Base-by-base conservation (phyloP, 2,888 invertebrate genomes). In the Uropetala carovei region DNA sequence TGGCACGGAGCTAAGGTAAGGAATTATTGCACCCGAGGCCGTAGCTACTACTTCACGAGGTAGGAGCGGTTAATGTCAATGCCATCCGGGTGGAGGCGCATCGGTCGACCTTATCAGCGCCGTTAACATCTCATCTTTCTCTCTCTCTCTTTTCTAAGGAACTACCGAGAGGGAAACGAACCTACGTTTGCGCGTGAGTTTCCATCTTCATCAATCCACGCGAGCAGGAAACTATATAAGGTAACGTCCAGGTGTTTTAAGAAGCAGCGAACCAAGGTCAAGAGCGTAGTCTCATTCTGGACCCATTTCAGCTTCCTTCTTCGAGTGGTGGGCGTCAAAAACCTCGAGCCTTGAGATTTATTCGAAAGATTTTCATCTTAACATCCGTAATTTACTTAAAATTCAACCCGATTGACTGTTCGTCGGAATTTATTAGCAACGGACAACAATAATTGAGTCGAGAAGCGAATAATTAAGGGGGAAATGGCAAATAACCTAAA, bases 211-310 rank as follows among this genome's bases (percentile, higher is more conserved):
- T 68, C 68, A 68, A 68, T 68, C 68, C 22, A 64, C 64, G 7
- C n/a, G 64, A n/a, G n/a, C 22, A 68, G 75, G 9, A 75, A 27
- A 9, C 75, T 75, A 75, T 75, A 27, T 75, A 75, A 75, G 75
- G 75, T 27, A 75, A 75, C 75, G 75, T 75, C 68, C 68, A 68
- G 68, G 68, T 68, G 68, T 68, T 68, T 64, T 64, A 64, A 64
- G 64, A 64, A 64, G 64, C 64, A 18, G n/a, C 68, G 27, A 11
- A 22, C 75, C 75, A 75, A 75, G 75, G 75, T 75, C 75, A 75
- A 75, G 75, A 68, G 68, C 68, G 64, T 7, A 68, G n/a, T n/a
- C 68, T 18, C 43, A 43, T 5, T n/a, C 68, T n/a, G 64, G 64
- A 64, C 64, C 64, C 3, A 43, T 43, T 43, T 43, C 43, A 43